Evolutionary conservation across 2,888 invertebrate species (phyloP).

Genomic region (Trachelus iudaicus): DNA sequence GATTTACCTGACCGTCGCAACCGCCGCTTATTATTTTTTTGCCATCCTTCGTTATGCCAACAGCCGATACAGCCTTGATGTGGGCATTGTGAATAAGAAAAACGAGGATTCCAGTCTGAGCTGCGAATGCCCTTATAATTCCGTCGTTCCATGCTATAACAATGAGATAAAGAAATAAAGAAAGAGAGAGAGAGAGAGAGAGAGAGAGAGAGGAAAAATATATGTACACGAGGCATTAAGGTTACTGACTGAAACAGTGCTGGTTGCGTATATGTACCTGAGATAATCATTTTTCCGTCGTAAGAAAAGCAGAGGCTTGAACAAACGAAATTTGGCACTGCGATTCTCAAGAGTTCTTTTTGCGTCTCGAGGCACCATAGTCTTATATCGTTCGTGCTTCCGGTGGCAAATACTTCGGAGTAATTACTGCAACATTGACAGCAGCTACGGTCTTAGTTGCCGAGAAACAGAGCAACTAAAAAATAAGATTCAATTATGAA

Average conservation of each 20-base stretch:
- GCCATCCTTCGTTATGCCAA: slow-evolving; percentile 79
- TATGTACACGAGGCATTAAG: too few relatives aligned
- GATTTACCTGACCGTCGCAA: slow-evolving; percentile 85
- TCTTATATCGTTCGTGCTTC: slow-evolving; percentile 85
- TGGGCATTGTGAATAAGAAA: slow-evolving; percentile 91
- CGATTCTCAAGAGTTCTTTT: slow-evolving; percentile 84
- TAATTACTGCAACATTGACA: slow-evolving; percentile 71
- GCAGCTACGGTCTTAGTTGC: too few relatives aligned
- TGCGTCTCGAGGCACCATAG: slow-evolving; percentile 84
- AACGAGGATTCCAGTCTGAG: slow-evolving; percentile 82
- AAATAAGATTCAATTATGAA: slow-evolving; percentile 5
- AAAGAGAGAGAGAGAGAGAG: neutral
- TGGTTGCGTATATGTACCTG: slow-evolving; percentile 67
- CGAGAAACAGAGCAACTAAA: slow-evolving; percentile 12
- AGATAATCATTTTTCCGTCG: slow-evolving; percentile 84
- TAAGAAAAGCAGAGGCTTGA: slow-evolving; percentile 80
- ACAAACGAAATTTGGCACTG: slow-evolving; percentile 89
- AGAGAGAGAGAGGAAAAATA: neutral
- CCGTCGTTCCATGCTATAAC: slow-evolving; percentile 83
- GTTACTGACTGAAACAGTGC: too few relatives aligned
- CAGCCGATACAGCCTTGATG: slow-evolving; percentile 87
- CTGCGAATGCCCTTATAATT: slow-evolving; percentile 83
- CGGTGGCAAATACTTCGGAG: slow-evolving; percentile 89
- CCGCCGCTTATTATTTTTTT: slow-evolving; percentile 86
- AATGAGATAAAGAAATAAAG: neutral